These are phyloP conservation scores for Pseudomyrmex flavicornis DNA, from an alignment of 1,140 invertebrate genomes.

Conservation along the genomic window DNA sequence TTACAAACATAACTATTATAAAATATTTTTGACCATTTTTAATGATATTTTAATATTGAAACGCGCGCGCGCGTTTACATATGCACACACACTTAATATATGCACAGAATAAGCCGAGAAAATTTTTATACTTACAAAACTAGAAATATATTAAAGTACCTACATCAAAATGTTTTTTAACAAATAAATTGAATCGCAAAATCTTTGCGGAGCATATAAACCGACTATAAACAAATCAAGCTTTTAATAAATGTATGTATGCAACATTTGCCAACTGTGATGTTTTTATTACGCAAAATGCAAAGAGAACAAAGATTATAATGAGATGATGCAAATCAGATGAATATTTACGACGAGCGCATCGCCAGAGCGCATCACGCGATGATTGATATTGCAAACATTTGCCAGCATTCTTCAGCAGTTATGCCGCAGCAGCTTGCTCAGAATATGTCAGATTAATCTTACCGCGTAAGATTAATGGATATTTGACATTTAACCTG, in stretches of 20 bases:
- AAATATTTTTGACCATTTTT: too few species aligned
- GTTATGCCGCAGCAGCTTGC: constrained; percentile 42
- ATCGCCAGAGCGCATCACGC: constrained; percentile 18
- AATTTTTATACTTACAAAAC: too few species aligned
- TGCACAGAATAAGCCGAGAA: too few species aligned
- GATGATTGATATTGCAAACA: constrained; percentile 57
- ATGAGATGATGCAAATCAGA: constrained; percentile 19
- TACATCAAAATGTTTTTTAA: too few species aligned
- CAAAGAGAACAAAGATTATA: constrained; percentile 19
- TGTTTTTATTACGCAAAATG: neutral
- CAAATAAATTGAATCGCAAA: too few species aligned
- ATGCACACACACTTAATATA: too few species aligned
- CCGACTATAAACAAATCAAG: neutral
- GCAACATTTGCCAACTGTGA: neutral
- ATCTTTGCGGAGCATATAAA: neutral
- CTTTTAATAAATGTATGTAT: neutral
- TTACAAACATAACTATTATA: too few species aligned
- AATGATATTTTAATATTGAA: too few species aligned
- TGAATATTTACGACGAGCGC: constrained; percentile 34
- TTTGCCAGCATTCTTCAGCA: constrained; percentile 58
- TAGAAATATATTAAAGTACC: too few species aligned
- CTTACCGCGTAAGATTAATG: constrained; percentile 55
- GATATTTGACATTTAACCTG: constrained; percentile 54
- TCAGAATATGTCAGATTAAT: constrained; percentile 56
- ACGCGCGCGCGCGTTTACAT: too few species aligned